These are phyloP conservation scores for Apodemus speciosus DNA, from an alignment of 2,113 vertebrate species.

Conservation along the genomic window DNA sequence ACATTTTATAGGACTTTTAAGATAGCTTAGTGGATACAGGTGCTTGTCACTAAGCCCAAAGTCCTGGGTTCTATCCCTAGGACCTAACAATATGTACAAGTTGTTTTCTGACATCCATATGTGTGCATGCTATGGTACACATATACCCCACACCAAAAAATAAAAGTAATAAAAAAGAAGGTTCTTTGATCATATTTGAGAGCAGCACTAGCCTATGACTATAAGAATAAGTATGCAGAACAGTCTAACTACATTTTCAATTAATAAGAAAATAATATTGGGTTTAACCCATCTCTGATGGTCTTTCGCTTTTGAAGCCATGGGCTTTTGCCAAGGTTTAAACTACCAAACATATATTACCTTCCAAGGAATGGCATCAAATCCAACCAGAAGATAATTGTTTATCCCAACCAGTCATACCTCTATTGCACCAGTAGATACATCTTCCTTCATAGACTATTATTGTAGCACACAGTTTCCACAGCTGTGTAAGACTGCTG, in stretches of 20 bases:
- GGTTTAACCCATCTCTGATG: neutral
- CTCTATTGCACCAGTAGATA: neutral
- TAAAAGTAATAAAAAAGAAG: neutral
- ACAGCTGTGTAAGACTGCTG: neutral
- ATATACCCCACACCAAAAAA: neutral
- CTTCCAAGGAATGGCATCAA: neutral
- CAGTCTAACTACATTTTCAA: neutral
- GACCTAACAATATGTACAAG: neutral
- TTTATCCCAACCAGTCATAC: neutral
- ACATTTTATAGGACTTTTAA: neutral
- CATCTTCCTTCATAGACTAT: neutral
- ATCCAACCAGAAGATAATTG: neutral
- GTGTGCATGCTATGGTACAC: neutral
- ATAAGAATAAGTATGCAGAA: neutral
- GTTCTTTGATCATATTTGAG: neutral
- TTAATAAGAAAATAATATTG: neutral
- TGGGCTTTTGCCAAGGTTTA: neutral
- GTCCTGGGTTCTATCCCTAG: neutral
- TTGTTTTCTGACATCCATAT: neutral
- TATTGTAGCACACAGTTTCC: neutral
- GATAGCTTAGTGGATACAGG: neutral
- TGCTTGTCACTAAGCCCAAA: neutral
- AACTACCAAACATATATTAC: neutral
- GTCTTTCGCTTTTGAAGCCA: neutral
- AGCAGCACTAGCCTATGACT: neutral